Evolutionary conservation across 1,140 invertebrate genomes (phyloP).

Genomic region (Halotydeus destructor): DNA sequence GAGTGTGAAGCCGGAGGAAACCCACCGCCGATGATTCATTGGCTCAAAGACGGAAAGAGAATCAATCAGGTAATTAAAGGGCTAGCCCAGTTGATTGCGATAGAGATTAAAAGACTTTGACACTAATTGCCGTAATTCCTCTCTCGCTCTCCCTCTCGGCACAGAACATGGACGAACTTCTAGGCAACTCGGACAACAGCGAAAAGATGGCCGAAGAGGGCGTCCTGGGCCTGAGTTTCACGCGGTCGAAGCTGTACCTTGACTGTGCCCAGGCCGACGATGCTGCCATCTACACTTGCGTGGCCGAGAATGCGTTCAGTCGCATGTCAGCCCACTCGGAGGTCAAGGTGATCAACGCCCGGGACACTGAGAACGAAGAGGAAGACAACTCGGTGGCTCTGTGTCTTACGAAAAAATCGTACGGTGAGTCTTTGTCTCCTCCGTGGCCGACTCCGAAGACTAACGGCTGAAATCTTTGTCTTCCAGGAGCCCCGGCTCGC

Average conservation of each 20-base stretch:
- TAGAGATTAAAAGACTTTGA: neutral
- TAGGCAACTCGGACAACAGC: neutral
- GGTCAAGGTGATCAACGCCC: constrained; percentile 9
- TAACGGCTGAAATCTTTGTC: too few relatives aligned
- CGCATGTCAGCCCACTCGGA: constrained; percentile 27
- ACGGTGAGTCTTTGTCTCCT: too few relatives aligned
- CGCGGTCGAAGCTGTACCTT: constrained; percentile 37
- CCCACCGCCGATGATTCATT: constrained; percentile 30
- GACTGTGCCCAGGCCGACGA: constrained; percentile 35
- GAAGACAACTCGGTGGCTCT: constrained; percentile 1
- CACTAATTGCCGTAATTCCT: neutral
- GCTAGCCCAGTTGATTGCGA: neutral
- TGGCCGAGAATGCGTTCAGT: constrained; percentile 38
- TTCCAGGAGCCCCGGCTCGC: too few relatives aligned
- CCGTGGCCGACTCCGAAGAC: too few relatives aligned
- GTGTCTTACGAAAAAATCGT: constrained; percentile 15
- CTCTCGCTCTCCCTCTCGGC: neutral
- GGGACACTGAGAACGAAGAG: neutral
- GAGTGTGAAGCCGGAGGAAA: constrained; percentile 29
- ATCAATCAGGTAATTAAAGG: constrained; percentile 21
- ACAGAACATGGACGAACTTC: neutral
- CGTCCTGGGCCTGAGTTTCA: constrained; percentile 10
- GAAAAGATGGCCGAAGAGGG: neutral
- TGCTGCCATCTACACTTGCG: constrained; percentile 42
- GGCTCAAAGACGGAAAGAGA: constrained; percentile 29